A percentile compares a stretch with the other conserved stretches of the same genome.
Conservation (phyloP, 1,140 invertebrate species). For the Pentalonia nigronervosa region DNA sequence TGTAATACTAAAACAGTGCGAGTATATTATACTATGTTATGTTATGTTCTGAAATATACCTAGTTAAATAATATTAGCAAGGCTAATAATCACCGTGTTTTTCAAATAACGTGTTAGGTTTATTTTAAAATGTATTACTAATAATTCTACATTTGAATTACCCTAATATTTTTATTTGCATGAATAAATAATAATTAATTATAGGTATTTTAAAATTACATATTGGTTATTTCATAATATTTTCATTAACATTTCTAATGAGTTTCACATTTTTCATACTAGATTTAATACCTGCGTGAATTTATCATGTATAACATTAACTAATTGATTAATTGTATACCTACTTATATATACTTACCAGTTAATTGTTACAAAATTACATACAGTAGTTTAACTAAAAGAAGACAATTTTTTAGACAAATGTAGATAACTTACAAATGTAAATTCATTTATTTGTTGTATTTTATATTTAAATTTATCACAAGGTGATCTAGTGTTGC, state of each 20-base stretch:
- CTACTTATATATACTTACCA: neutral
- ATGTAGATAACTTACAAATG: neutral
- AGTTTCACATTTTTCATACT: neutral
- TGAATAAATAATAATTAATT: conserved; percentile 21
- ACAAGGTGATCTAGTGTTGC: conserved; percentile 1
- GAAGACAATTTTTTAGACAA: neutral
- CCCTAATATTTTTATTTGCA: neutral
- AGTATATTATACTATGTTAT: neutral
- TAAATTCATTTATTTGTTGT: neutral
- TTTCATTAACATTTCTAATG: neutral
- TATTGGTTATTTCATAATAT: conserved; percentile 14
- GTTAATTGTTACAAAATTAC: neutral
- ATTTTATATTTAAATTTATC: neutral
- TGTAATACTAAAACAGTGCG: too few relatives aligned
- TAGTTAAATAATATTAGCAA: neutral
- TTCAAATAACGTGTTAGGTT: neutral
- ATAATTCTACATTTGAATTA: neutral
- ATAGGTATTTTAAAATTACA: neutral
- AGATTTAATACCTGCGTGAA: neutral
- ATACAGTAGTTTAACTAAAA: neutral
- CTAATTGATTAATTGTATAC: neutral
- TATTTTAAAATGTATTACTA: neutral
- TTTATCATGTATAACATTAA: neutral
- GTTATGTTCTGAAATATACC: neutral
- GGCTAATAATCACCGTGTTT: neutral